These are phyloP conservation scores for Sebastes ruberrimus DNA, from an alignment of 2,797 vertebrate species.

Conservation along the genomic window DNA sequence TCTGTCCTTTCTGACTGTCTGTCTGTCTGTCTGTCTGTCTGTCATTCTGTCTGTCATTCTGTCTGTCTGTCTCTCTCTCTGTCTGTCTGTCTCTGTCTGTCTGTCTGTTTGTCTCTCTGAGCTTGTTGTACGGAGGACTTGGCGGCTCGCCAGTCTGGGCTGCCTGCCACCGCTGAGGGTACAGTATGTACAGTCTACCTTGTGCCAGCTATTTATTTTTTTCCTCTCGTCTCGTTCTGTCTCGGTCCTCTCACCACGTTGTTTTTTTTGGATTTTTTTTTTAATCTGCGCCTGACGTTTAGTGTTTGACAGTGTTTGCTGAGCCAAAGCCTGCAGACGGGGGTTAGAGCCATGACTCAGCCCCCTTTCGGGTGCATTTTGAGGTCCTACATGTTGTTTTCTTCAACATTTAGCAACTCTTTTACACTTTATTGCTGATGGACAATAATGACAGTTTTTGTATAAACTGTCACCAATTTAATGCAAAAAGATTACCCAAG, in stretches of 20 bases:
- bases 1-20: not conserved
- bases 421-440: not conserved
- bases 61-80: slow-evolving; percentile 1
- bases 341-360: slow-evolving; percentile 50
- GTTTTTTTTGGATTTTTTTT: slow-evolving; percentile 29
- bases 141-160: slow-evolving; percentile 90
- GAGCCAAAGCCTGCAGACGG: slow-evolving; percentile 45
- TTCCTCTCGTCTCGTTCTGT: slow-evolving; percentile 54
- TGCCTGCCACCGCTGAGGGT: slow-evolving; percentile 90
- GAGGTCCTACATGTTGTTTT: slow-evolving; percentile 23
- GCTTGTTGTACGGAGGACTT: slow-evolving; percentile 89
- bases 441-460: not conserved
- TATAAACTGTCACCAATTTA: not conserved
- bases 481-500: not conserved
- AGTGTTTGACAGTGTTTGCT: slow-evolving; percentile 75
- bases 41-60: slow-evolving; percentile 6
- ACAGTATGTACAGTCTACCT: slow-evolving; percentile 98
- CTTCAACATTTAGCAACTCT: not conserved
- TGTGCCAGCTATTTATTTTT: slow-evolving; percentile 88
- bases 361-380: slow-evolving; percentile 18
- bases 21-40: slow-evolving; percentile 32
- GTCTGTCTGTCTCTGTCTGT: not conserved
- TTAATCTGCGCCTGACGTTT: slow-evolving; percentile 75
- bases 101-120: slow-evolving; percentile 69
- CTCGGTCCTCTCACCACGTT: slow-evolving; percentile 50